Evolutionary conservation across 2,888 invertebrate species (phyloP), one percentile per base, ranked within the genome.

Genomic region (Folsomia manolachei): DNA sequence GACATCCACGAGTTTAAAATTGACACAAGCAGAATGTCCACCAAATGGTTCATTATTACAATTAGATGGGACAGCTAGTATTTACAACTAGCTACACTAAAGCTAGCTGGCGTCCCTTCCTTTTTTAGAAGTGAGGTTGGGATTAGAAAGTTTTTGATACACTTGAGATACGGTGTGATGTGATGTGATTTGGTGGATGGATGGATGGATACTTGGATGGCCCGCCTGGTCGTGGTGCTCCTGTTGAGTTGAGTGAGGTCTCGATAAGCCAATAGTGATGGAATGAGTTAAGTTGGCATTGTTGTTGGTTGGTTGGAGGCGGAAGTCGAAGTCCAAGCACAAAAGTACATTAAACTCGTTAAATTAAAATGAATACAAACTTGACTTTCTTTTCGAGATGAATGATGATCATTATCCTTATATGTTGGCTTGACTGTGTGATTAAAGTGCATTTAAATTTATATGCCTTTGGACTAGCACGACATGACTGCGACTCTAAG

Each of bases 371-470:
- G 63, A 63, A 69, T 68, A 70, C 74, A 74, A 74, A 74, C 74
- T 74, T 74, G 74, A 74, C 74, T 74, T 74, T 74, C 74, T 70
- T 63, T 63, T 63, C n/a, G 63, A 24, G 63, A 63, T 63, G 63
- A 63, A 25, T 63, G 24, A 63, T 63, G 63, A 63, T 56, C 21
- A n/a, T 56, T 56, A 56, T 56, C 56, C 56, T 56, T n/a, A n/a
- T n/a, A 14, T 39, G 39, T 14, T 39, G 39, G n/a, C n/a, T n/a
- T n/a, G n/a, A n/a, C 39, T 39, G 7, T 39, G 39, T 9, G 39
- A 39, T 39, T 39, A 39, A 39, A 39, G 39, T 39, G 19, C 56
- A 56, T 56, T 56, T 56, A 56, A 56, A 14, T 56, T 56, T 56
- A 14, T 39, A 39, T 39, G 4, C 39, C 39, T 39, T 39, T 39